These are phyloP conservation scores for Orchestia grillus DNA, from an alignment of 1,140 invertebrate species.

Conservation along the genomic window DNA sequence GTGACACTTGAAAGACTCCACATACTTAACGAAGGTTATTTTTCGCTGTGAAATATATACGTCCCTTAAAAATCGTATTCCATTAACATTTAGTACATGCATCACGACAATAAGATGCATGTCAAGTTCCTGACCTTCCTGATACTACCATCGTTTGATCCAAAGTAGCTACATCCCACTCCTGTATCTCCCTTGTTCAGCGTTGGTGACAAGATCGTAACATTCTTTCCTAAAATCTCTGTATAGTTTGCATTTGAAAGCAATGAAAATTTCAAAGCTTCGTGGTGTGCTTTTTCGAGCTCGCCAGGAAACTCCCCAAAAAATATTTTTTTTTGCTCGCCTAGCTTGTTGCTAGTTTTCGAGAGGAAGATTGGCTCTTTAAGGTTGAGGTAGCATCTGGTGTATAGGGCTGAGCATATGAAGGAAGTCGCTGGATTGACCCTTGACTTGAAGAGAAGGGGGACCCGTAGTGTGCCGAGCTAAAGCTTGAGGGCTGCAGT, in stretches of 20 bases:
- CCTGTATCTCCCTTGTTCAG: background rate
- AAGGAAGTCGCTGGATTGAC: constrained; percentile 48
- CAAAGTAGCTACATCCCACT: background rate
- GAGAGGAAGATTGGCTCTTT: background rate
- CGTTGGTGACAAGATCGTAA: background rate
- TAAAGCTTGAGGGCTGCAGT: constrained; percentile 33
- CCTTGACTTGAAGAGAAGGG: constrained; percentile 37
- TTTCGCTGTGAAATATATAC: no score
- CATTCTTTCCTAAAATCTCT: background rate
- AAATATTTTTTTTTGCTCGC: background rate
- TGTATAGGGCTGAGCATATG: constrained; percentile 35
- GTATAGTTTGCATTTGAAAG: background rate
- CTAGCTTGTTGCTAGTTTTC: background rate
- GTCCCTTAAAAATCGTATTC: no score
- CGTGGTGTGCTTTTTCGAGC: background rate
- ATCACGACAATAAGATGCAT: no score
- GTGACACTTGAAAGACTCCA: no score
- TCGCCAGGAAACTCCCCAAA: background rate
- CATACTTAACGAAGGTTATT: no score
- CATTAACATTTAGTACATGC: no score
- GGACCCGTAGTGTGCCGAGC: constrained; percentile 5
- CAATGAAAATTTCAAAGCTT: background rate
- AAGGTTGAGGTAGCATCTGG: constrained; percentile 48
- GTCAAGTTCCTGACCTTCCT: background rate
- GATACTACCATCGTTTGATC: background rate